Base-by-base conservation (phyloP, 92 coral and sea anemone genomes). In the Plumapathes pennacea region DNA sequence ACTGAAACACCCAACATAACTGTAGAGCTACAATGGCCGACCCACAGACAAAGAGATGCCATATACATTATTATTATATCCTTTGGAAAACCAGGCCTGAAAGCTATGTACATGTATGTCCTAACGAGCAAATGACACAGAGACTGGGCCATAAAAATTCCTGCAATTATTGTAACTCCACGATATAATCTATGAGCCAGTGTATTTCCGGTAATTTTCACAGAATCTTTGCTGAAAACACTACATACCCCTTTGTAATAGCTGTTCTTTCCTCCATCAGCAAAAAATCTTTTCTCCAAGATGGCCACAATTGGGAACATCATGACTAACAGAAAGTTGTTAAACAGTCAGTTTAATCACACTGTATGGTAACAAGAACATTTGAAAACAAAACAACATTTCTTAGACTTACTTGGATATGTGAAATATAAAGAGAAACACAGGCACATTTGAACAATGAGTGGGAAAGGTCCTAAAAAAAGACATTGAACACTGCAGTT, bases 251-350 rank as follows among this genome's bases (percentile, higher is more conserved):
- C 95, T 76, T 82, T 72, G 31, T 92, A 88, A 74, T 85, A 92
- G 38, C 84, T 59, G 11, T 46, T 76, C 26, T 63, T 72, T 24
- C 86, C 80, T 15, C 82, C 83, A 72, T 88, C 88, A 25, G 80
- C 71, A 23, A 88, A 82, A 17, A 89, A 50, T 67, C 70, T 81
- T 54, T 78, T 89, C 51, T 92, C 98, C 45, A 92, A 66, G 45
- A 92, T 80, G 60, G 90, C 68, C 41, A 87, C 96, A 43, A 90
- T 96, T 54, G 98, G 98, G 56, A 92, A 92, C 98, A 92, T 92
- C 98, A 92, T 92, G 20, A 92, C 98, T 92, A 78, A 71, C 32
- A 31, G 24, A 54, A 23, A 49, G 14, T 25, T 7, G 5, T 11
- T 27, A 32, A 41, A n/a, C n/a, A n/a, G n/a, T n/a, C n/a, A n/a